Conservation (phyloP, 2,797 vertebrate species). For the Siniperca obscura region DNA sequence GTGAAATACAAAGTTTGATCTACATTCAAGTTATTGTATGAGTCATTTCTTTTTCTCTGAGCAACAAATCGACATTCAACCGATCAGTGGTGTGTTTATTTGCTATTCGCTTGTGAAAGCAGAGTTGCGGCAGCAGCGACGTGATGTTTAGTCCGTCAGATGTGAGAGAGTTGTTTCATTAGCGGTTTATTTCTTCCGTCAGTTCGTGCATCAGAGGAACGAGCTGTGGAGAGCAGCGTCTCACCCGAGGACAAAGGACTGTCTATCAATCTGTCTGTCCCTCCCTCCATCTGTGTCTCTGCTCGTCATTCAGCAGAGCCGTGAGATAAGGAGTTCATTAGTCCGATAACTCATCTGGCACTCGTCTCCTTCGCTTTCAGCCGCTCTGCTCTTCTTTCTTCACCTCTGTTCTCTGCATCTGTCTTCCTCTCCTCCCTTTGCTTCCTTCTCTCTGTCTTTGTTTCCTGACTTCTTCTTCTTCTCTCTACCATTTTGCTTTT, state of each 20-base stretch:
- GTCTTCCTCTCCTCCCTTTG: background rate
- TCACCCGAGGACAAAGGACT: constrained; percentile 40
- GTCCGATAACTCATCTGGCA: constrained; percentile 47
- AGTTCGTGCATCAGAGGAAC: background rate
- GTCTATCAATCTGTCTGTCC: constrained; percentile 33
- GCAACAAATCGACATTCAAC: background rate
- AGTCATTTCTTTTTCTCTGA: background rate
- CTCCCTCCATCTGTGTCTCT: background rate
- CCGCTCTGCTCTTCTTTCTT: background rate
- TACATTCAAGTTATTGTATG: too few relatives aligned
- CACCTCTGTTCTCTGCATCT: background rate
- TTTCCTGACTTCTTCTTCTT: background rate
- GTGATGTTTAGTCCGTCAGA: background rate
- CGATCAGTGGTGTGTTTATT: background rate
- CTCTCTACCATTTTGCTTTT: too few relatives aligned
- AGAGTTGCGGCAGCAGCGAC: too few relatives aligned
- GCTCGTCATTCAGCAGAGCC: constrained; percentile 16
- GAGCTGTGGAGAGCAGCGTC: background rate
- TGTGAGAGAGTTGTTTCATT: constrained; percentile 4
- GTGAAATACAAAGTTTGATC: too few relatives aligned
- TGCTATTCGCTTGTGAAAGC: too few relatives aligned
- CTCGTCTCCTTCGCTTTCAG: background rate
- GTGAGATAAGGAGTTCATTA: constrained; percentile 55
- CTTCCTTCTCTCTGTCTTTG: too few relatives aligned
- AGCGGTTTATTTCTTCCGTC: constrained; percentile 26